phyloP scores from a whole-genome alignment of 2,113 vertebrate species.

The Sarotherodon lohbergeri region DNA sequence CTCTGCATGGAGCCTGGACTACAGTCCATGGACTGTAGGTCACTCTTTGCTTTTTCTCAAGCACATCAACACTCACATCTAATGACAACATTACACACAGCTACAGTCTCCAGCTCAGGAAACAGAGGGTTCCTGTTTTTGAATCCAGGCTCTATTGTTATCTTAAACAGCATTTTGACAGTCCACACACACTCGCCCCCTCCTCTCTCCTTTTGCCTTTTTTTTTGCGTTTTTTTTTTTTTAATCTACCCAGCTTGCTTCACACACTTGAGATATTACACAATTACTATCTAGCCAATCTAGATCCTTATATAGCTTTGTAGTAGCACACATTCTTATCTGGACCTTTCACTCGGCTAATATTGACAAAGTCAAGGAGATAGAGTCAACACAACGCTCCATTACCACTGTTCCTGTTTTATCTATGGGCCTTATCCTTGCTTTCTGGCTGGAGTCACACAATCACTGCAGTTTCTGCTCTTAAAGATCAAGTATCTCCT shows the following conservation, averaged over 20 bases:
- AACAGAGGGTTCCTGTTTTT: slow-evolving; percentile 79
- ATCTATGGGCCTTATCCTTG: slow-evolving; percentile 36
- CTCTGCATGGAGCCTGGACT: too few relatives aligned
- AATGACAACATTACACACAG: slow-evolving; percentile 32
- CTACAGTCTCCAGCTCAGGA: slow-evolving; percentile 62
- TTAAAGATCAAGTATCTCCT: not conserved
- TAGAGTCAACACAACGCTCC: slow-evolving; percentile 40
- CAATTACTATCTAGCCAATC: slow-evolving; percentile 26
- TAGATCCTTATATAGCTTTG: slow-evolving; percentile 21
- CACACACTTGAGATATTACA: slow-evolving; percentile 24
- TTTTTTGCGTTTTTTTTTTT: not conserved
- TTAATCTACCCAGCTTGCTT: not conserved
- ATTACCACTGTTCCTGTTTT: slow-evolving; percentile 44
- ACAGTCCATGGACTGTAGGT: too few relatives aligned
- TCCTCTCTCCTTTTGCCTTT: not conserved
- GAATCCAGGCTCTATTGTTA: slow-evolving; percentile 65
- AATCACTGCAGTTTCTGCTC: slow-evolving; percentile 2
- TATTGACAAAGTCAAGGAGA: slow-evolving; percentile 56
- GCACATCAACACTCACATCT: slow-evolving; percentile 7
- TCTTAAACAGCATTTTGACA: slow-evolving; percentile 18
- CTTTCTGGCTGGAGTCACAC: slow-evolving; percentile 7
- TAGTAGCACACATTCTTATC: slow-evolving; percentile 42
- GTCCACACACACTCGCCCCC: not conserved
- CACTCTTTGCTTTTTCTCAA: slow-evolving; percentile 30
- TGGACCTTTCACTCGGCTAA: slow-evolving; percentile 44